phyloP scores from a whole-genome alignment of 2,113 vertebrate species.

The Leptodactylus fuscus region DNA sequence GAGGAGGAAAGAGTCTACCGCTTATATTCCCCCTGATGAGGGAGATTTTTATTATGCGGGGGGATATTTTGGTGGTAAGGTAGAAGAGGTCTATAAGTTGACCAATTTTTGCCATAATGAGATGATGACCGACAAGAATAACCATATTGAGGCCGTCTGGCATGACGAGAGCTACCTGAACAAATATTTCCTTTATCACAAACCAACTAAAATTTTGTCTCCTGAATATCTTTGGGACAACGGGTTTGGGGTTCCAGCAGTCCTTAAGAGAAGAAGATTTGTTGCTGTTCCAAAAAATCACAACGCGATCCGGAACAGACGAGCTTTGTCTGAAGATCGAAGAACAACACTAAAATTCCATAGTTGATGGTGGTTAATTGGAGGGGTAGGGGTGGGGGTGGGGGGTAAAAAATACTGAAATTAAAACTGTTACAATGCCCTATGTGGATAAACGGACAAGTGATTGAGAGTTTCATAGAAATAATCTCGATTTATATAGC shows the following conservation, averaged over 20 bases:
- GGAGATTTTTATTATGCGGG: conserved; percentile 74
- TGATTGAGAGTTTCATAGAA: no score
- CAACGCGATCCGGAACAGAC: not conserved
- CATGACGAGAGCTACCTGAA: conserved; percentile 72
- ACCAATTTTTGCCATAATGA: conserved; percentile 63
- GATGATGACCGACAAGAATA: conserved; percentile 64
- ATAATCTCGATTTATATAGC: no score
- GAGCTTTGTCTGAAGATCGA: not conserved
- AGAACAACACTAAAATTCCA: not conserved
- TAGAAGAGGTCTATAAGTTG: conserved; percentile 65
- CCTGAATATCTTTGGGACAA: conserved; percentile 69
- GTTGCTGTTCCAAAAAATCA: conserved; percentile 44
- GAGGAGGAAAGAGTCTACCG: conserved; percentile 60
- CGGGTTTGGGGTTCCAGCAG: not conserved
- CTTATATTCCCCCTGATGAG: conserved; percentile 58
- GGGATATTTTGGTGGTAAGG: conserved; percentile 65
- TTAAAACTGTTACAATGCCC: no score
- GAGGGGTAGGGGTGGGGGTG: no score
- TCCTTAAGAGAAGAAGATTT: conserved; percentile 62
- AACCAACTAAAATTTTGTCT: conserved; percentile 73
- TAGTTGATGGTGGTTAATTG: no score
- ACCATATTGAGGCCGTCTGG: conserved; percentile 66
- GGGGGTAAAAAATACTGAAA: no score
- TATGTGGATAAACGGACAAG: no score
- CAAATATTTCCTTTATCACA: conserved; percentile 70